These are phyloP conservation scores for Apistogramma diplotaenia DNA, from an alignment of 2,113 vertebrate genomes.

Conservation along the genomic window DNA sequence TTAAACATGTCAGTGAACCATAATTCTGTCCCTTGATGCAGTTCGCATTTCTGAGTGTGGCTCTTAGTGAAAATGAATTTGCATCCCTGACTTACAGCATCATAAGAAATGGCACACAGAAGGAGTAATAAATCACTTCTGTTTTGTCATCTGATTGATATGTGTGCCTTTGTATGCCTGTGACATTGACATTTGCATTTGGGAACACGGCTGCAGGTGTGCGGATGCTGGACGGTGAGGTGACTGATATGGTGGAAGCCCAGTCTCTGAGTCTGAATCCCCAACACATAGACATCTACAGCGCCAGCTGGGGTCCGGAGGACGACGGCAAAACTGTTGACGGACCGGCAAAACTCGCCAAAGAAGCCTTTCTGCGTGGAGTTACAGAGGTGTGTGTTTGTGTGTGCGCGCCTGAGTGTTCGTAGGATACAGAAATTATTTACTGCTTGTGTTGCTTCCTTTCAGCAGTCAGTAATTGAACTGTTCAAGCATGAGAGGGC, in stretches of 20 bases:
- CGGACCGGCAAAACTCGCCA: conserved; percentile 91
- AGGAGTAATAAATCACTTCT: not conserved
- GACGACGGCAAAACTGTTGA: conserved; percentile 96
- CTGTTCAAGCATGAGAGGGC: conserved; percentile 64
- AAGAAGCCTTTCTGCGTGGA: conserved; percentile 92
- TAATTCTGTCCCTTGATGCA: not conserved
- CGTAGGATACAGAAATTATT: conserved; percentile 45
- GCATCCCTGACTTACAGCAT: not conserved
- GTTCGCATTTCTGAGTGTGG: not conserved
- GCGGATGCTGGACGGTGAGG: conserved; percentile 97
- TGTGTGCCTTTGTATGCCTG: not conserved
- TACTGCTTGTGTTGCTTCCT: conserved; percentile 43
- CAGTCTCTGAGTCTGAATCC: conserved; percentile 94
- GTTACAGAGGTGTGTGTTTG: conserved; percentile 84
- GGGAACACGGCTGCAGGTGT: conserved; percentile 76
- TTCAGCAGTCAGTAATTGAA: conserved; percentile 61
- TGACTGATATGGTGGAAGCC: conserved; percentile 96
- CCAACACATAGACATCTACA: conserved; percentile 92
- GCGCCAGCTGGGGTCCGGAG: conserved; percentile 94
- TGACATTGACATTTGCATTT: not conserved
- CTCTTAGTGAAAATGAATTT: not conserved
- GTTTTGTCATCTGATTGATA: not conserved
- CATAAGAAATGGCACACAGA: not conserved
- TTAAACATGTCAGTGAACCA: not conserved
- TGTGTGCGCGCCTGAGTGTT: not conserved